Conservation (phyloP, 2,113 vertebrate species). For the Dipodomys spectabilis region DNA sequence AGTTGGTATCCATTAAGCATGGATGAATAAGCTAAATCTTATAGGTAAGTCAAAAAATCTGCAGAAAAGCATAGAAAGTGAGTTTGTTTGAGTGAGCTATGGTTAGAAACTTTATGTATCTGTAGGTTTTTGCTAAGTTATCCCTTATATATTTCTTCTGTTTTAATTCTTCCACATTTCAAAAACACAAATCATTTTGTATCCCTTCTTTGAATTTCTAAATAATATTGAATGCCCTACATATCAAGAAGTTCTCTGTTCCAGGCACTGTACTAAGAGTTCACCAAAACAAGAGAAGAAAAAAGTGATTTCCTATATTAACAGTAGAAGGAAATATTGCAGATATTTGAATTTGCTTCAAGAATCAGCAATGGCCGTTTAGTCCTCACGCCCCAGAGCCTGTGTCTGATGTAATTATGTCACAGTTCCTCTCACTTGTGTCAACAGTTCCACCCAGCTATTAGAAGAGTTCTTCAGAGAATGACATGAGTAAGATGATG, state of each 20-base stretch:
- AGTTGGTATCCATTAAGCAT: not conserved
- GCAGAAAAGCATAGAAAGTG: not conserved
- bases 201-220: not conserved
- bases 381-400: not conserved
- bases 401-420: not conserved
- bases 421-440: not conserved
- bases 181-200: constrained; percentile 27
- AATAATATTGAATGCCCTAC: constrained; percentile 2
- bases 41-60: not conserved
- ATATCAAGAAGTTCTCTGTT: not conserved
- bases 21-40: constrained; percentile 35
- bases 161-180: constrained; percentile 46
- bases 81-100: constrained; percentile 16
- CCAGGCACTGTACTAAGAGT: not conserved
- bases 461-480: not conserved
- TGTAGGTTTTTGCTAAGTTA: constrained; percentile 36
- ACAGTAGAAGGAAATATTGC: constrained; percentile 17
- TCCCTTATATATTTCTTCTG: not conserved
- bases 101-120: not conserved
- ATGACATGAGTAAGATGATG: not conserved
- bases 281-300: not conserved
- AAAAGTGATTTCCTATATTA: not conserved
- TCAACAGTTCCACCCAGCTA: not conserved
- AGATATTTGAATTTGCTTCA: constrained; percentile 42
- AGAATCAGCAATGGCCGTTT: not conserved